Percentiles rank a stretch among this genome's conserved stretches.
These are phyloP conservation scores for Morpho deidamia DNA, from an alignment of 2,888 invertebrate genomes.

Conservation along the genomic window DNA sequence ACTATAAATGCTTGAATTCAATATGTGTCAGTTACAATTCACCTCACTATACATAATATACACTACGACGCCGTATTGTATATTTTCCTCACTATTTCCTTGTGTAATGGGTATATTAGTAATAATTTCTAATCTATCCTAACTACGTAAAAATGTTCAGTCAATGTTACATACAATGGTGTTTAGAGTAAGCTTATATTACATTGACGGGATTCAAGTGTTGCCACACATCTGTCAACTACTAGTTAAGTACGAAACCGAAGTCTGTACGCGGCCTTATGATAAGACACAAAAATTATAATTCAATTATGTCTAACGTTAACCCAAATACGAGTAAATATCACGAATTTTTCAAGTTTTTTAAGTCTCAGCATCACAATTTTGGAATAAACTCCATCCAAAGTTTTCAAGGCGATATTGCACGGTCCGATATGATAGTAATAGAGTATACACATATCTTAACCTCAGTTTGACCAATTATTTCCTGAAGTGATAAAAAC, in stretches of 20 bases:
- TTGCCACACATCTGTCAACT: conserved; percentile 24
- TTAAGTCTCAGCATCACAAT: too few species aligned
- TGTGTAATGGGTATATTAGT: conserved; percentile 26
- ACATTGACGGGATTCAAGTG: conserved; percentile 31
- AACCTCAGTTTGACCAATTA: too few species aligned
- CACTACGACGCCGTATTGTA: conserved; percentile 24
- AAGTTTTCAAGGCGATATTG: too few species aligned
- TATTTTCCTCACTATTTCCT: conserved; percentile 19
- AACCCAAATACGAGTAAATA: background rate
- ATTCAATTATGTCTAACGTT: background rate
- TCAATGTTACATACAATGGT: conserved; percentile 76
- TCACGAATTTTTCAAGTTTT: background rate
- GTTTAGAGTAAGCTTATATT: conserved; percentile 56
- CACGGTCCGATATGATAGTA: too few species aligned
- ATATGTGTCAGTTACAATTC: conserved; percentile 46
- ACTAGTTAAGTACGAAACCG: conserved; percentile 39
- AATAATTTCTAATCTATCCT: conserved; percentile 58
- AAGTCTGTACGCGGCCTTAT: conserved; percentile 35
- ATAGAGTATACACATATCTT: too few species aligned
- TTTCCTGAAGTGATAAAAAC: background rate
- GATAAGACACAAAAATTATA: conserved; percentile 17
- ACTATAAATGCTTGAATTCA: conserved; percentile 71
- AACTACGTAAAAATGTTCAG: conserved; percentile 75
- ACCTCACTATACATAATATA: conserved; percentile 33
- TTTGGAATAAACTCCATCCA: too few species aligned